Base-by-base conservation (phyloP, 2,113 vertebrate genomes). In the Sander lucioperca region DNA sequence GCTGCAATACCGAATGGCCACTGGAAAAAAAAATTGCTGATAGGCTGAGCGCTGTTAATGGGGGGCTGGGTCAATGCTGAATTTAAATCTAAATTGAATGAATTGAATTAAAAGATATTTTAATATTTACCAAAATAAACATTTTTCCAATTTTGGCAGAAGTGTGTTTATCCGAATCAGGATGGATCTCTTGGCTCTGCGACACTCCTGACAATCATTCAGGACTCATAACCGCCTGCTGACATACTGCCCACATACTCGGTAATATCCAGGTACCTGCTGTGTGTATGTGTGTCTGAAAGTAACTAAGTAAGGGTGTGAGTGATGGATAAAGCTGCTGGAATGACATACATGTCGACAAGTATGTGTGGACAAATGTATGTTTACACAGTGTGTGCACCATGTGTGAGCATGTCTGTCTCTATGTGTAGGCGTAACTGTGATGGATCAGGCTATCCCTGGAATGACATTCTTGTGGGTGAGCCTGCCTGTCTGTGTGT, bases 381-480 rank as follows among this genome's bases (percentile, higher is more conserved):
- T 67, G 47, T 70, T 80, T 77, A 48, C 65, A 74, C 27, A 51
- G 73, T 66, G 47, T 80, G 80, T 57, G 76, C 69, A 8, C 78
- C 39, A 65, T 78, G 58, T 90, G 83, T 19, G 61, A 80, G 48
- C 15, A 19, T 53, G 71, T 76, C 58, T 72, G 66, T 86, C 45
- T 74, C n/a, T 77, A 48, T 65, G 84, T 77, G 84, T 84, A 79
- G 85, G 74, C 21, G 85, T 79, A 83, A 85, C 85, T 91, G 88
- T 86, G 86, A 91, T 90, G 90, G 85, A 89, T 89, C 85, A 88
- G 89, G 81, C 80, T 85, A 88, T 89, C 85, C 83, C 85, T 86
- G 83, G 88, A 91, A 92, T 90, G 86, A 90, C 91, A 89, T 89
- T 81, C 81, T 72, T 78, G 83, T 90, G 89, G 88, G 86, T 18